These are phyloP conservation scores for Cynaeus angustus DNA, from an alignment of 2,888 invertebrate genomes.

Conservation along the genomic window DNA sequence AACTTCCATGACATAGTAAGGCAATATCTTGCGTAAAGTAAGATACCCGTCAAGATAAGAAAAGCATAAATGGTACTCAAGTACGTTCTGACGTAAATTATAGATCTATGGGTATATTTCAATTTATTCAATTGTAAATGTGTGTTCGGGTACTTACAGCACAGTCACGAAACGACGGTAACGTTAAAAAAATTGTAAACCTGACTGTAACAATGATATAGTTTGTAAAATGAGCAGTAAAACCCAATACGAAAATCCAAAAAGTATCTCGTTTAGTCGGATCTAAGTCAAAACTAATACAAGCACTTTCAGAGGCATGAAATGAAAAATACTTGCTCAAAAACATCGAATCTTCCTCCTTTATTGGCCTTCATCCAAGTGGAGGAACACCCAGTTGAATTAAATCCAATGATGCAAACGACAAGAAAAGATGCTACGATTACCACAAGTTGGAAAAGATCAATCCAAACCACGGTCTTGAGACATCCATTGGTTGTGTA, in stretches of 20 bases:
- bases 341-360: constrained; percentile 75
- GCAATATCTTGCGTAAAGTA: constrained; percentile 80
- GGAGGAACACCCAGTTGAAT: constrained; percentile 67
- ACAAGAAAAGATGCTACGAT: constrained; percentile 73
- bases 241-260: constrained; percentile 76
- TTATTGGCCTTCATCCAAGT: constrained; percentile 74
- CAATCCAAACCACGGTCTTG: constrained; percentile 79
- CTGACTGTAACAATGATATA: constrained; percentile 66
- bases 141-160: constrained; percentile 72
- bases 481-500: constrained; percentile 81
- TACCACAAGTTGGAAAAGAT: constrained; percentile 72
- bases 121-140: too few species aligned
- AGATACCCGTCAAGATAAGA: constrained; percentile 76
- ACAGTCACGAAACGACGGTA: constrained; percentile 76
- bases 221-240: constrained; percentile 71
- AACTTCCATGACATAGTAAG: constrained; percentile 83
- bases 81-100: constrained; percentile 57
- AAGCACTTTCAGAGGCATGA: not conserved
- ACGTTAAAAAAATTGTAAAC: constrained; percentile 72
- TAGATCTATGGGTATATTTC: constrained; percentile 62
- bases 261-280: constrained; percentile 77
- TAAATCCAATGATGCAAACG: constrained; percentile 69
- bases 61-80: constrained; percentile 72
- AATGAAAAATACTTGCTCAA: constrained; percentile 78
- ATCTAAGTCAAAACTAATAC: constrained; percentile 75